Conservation (phyloP, 2,888 invertebrate species). For the Scelioninae gen. 1 region DNA sequence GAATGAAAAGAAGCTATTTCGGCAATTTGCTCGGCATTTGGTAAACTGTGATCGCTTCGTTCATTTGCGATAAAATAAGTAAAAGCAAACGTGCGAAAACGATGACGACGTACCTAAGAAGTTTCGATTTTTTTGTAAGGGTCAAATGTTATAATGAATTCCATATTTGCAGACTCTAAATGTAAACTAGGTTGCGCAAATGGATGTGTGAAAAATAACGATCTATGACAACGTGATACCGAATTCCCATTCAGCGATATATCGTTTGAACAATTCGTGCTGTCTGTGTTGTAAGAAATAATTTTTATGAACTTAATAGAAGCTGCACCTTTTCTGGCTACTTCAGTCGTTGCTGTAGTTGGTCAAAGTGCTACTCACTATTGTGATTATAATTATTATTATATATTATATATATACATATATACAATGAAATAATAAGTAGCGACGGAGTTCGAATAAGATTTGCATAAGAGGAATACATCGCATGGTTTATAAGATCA, state of each 20-base stretch:
- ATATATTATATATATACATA: constrained; percentile 48
- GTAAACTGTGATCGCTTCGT: neutral
- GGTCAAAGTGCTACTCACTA: constrained; percentile 45
- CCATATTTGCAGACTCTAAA: constrained; percentile 57
- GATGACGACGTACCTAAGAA: neutral
- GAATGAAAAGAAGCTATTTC: constrained; percentile 1
- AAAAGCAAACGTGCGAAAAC: neutral
- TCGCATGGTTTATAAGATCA: constrained; percentile 74
- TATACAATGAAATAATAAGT: constrained; percentile 50
- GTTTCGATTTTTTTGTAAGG: constrained; percentile 19
- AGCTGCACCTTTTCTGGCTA: constrained; percentile 33
- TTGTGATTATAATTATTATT: constrained; percentile 50
- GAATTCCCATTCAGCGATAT: constrained; percentile 25
- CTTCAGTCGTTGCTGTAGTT: constrained; percentile 41
- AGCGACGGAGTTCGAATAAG: constrained; percentile 45
- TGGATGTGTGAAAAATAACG: constrained; percentile 23
- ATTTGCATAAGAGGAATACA: constrained; percentile 36
- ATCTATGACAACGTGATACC: constrained; percentile 26
- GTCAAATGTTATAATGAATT: constrained; percentile 25
- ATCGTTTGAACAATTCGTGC: constrained; percentile 33
- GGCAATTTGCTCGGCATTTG: neutral
- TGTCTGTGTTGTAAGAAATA: constrained; percentile 36
- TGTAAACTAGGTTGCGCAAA: constrained; percentile 35
- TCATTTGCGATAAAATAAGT: neutral
- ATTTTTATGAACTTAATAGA: constrained; percentile 31